Percentiles rank a stretch among this genome's conserved stretches.
Evolutionary conservation across 2,797 vertebrate genomes (phyloP).

Genomic region (Cirrhinus molitorella): DNA sequence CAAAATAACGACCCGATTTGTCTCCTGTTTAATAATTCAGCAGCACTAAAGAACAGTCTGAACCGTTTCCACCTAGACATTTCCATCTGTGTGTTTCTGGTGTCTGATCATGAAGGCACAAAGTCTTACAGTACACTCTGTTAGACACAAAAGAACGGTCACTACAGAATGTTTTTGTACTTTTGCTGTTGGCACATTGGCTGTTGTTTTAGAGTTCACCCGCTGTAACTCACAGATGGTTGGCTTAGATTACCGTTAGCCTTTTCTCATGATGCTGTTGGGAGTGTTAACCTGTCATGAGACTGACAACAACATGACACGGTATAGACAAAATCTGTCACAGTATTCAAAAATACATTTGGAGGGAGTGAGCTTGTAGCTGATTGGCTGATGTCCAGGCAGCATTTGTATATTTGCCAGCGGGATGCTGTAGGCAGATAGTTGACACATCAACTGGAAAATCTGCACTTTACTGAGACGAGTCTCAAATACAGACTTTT

Average conservation of each 20-base stretch:
- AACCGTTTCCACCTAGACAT: conserved; percentile 29
- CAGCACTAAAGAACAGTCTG: conserved; percentile 22
- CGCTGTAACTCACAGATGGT: conserved; percentile 13
- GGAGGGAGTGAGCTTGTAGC: neutral
- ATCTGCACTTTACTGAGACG: conserved; percentile 6
- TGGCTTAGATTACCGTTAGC: conserved; percentile 12
- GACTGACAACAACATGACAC: conserved; percentile 2
- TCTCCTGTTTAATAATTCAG: conserved; percentile 34
- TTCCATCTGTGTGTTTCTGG: conserved; percentile 32
- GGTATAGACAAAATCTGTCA: conserved; percentile 6
- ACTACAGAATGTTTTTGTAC: neutral
- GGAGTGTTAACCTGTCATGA: neutral
- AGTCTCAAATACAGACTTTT: conserved; percentile 10
- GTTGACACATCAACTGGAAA: conserved; percentile 39
- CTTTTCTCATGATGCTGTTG: conserved; percentile 9
- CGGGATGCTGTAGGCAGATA: conserved; percentile 12
- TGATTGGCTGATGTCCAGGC: conserved; percentile 26
- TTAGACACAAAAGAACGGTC: conserved; percentile 3
- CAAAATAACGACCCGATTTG: conserved; percentile 16
- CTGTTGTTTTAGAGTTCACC: neutral
- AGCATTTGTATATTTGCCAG: conserved; percentile 25
- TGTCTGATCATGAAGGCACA: conserved; percentile 29
- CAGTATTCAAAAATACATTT: conserved; percentile 1
- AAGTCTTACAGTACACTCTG: conserved; percentile 19
- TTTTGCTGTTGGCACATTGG: neutral